These are phyloP conservation scores for Mirounga angustirostris DNA, from an alignment of 2,113 vertebrate genomes.

Conservation along the genomic window DNA sequence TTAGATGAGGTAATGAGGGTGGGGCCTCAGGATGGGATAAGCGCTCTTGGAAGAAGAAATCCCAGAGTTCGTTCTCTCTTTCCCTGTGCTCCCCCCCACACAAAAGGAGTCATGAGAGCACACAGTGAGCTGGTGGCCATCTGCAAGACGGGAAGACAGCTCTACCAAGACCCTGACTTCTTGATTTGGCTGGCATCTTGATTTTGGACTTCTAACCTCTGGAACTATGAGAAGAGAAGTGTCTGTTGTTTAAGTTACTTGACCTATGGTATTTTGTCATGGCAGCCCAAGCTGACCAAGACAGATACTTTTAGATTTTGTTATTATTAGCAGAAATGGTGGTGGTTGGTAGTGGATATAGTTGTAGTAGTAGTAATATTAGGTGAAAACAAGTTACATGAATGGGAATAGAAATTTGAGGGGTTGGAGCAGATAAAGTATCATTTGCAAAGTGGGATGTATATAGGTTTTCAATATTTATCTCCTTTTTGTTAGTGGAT, in stretches of 20 bases:
- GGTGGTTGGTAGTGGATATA: background rate
- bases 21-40: background rate
- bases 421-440: background rate
- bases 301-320: background rate
- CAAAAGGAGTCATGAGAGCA: background rate
- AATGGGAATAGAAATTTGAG: background rate
- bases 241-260: background rate
- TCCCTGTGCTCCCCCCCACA: background rate
- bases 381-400: background rate
- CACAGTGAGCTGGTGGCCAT: accelerated
- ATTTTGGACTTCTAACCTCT: background rate
- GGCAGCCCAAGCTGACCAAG: background rate
- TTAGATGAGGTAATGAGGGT: background rate
- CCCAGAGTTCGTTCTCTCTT: background rate
- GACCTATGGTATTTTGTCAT: background rate
- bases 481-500: background rate
- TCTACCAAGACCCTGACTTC: background rate
- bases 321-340: background rate
- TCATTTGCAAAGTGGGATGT: background rate
- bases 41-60: background rate
- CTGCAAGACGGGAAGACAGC: no score
- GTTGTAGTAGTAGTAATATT: no score
- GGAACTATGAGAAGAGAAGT: background rate
- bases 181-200: background rate
- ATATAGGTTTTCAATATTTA: background rate